A percentile compares a stretch with the other conserved stretches of the same genome.
Conservation (phyloP, 2,113 vertebrate species). For the Cinclus mexicanus region DNA sequence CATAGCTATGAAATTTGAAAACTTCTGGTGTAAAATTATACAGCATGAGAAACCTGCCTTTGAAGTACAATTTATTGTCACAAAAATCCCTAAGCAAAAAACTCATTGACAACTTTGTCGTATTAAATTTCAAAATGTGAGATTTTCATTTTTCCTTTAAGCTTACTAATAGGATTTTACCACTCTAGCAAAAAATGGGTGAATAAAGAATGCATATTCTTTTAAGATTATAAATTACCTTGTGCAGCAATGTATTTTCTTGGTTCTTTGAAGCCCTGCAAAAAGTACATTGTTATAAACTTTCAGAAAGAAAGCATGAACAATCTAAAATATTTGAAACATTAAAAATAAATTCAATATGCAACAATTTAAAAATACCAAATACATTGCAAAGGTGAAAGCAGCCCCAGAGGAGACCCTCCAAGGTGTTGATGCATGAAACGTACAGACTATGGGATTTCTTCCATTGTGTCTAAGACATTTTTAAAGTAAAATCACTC, state of each 20-base stretch:
- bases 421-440: not conserved
- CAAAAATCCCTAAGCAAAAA: not conserved
- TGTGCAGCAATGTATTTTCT: constrained; percentile 98
- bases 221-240: constrained; percentile 76
- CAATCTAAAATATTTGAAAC: not conserved
- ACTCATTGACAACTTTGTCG: not conserved
- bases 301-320: not conserved
- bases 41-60: not conserved
- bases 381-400: not conserved
- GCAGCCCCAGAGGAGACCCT: not conserved
- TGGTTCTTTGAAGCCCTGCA: constrained; percentile 91
- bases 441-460: not conserved
- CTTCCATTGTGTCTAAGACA: not conserved
- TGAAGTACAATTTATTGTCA: not conserved
- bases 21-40: not conserved
- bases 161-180: not conserved
- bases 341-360: not conserved
- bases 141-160: not conserved
- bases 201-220: not conserved
- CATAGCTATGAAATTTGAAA: not conserved
- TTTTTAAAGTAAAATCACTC: constrained; percentile 27
- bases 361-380: not conserved
- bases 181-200: not conserved
- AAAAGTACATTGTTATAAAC: not conserved
- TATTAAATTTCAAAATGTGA: not conserved